Conservation (phyloP, 2,797 vertebrate genomes). For the Coccyzus lansbergi region DNA sequence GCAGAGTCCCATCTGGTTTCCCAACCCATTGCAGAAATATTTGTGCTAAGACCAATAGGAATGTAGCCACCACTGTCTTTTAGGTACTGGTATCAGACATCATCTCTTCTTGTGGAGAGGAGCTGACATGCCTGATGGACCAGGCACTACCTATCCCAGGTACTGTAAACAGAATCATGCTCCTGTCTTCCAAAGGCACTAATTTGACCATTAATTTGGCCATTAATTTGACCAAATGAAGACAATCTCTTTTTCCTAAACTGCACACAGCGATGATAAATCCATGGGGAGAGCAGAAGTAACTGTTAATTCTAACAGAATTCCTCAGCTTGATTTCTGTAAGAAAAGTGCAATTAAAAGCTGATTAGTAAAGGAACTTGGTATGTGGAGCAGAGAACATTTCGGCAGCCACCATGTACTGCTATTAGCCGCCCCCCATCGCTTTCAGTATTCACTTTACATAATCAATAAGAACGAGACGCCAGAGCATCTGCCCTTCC, state of each 20-base stretch:
- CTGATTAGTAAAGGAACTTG: neutral
- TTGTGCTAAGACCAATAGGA: neutral
- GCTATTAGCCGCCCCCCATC: neutral
- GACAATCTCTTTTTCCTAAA: neutral
- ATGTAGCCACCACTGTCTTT: fast-evolving
- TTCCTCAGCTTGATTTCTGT: neutral
- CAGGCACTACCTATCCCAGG: neutral
- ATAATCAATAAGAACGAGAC: neutral
- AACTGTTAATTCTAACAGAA: neutral
- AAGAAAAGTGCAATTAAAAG: neutral
- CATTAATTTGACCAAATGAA: neutral
- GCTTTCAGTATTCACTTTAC: neutral
- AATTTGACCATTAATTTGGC: fast-evolving
- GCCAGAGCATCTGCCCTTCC: neutral
- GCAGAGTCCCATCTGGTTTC: neutral
- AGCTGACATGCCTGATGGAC: neutral
- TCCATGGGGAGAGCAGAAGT: neutral
- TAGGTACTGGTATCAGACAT: neutral
- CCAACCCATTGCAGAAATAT: neutral
- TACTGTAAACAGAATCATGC: neutral
- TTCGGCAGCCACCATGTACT: neutral
- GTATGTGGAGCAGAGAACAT: neutral
- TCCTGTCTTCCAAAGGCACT: neutral
- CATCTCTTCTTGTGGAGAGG: neutral
- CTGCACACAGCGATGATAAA: neutral